Evolutionary conservation across 2,888 invertebrate genomes (phyloP).

Genomic region (Caenorhabditis macrosperma): DNA sequence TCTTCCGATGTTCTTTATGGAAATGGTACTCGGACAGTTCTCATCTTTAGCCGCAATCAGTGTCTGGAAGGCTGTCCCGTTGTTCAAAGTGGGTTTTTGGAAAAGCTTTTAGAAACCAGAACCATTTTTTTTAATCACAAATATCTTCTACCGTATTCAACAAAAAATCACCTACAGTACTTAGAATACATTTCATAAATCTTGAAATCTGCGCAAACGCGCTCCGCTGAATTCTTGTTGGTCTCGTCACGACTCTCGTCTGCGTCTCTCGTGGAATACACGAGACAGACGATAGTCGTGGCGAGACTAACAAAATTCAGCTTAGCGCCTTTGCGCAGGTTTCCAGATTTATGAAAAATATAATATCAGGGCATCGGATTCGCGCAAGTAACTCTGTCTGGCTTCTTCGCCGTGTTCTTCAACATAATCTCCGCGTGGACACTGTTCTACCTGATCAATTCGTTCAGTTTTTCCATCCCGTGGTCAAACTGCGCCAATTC

Average conservation of each 20-base stretch:
- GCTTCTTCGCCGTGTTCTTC: constrained; percentile 83
- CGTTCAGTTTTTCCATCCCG: constrained; percentile 89
- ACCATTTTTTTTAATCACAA: background rate
- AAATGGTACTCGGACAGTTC: constrained; percentile 87
- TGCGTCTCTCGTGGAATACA: too few relatives aligned
- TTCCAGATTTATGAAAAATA: too few relatives aligned
- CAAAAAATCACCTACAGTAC: too few relatives aligned
- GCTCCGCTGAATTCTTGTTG: too few relatives aligned
- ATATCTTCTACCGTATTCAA: background rate
- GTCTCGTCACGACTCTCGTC: too few relatives aligned
- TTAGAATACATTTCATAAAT: too few relatives aligned
- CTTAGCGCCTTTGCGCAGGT: too few relatives aligned
- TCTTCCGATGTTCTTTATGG: constrained; percentile 89
- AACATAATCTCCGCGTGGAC: constrained; percentile 83
- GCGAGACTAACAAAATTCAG: too few relatives aligned
- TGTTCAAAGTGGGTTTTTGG: constrained; percentile 83
- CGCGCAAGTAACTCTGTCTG: constrained; percentile 83
- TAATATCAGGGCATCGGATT: constrained; percentile 82
- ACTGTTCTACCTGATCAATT: constrained; percentile 84
- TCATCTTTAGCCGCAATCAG: constrained; percentile 86
- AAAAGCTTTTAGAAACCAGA: background rate
- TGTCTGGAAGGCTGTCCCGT: constrained; percentile 88
- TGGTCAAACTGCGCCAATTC: constrained; percentile 91
- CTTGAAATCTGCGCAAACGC: too few relatives aligned
- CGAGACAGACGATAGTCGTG: too few relatives aligned